A percentile compares a stretch with the other conserved stretches of the same genome.
These are phyloP conservation scores for Drosophila mojavensis DNA, from an alignment of 1,140 invertebrate species.

Conservation along the genomic window DNA sequence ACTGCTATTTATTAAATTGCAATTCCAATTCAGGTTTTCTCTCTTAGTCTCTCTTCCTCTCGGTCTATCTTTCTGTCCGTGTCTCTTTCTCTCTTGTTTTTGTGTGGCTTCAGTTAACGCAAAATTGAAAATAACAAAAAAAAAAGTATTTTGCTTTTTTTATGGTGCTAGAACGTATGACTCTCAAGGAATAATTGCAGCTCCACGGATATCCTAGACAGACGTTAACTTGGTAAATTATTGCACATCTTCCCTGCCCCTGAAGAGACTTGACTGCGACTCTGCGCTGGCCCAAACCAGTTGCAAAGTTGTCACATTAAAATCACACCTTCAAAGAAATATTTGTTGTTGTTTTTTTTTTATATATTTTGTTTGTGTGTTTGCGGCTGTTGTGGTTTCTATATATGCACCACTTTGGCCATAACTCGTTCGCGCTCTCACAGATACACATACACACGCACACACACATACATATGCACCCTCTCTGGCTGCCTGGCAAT, in stretches of 20 bases:
- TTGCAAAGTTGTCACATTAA: conserved; percentile 82
- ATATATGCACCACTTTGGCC: conserved; percentile 63
- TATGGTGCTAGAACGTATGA: conserved; percentile 42
- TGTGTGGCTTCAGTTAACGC: conserved; percentile 57
- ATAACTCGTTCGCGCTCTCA: conserved; percentile 66
- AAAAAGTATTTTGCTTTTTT: conserved; percentile 28
- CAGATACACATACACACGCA: conserved; percentile 29
- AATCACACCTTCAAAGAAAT: conserved; percentile 77
- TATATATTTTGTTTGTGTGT: neutral
- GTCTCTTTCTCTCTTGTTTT: conserved; percentile 25
- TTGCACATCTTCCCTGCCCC: conserved; percentile 30
- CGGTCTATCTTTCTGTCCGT: neutral
- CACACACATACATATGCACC: conserved; percentile 53
- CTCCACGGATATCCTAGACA: conserved; percentile 40
- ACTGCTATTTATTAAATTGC: conserved; percentile 71
- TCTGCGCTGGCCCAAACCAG: conserved; percentile 55
- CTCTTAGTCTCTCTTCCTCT: neutral
- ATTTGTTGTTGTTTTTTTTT: conserved; percentile 67
- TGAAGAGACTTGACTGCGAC: neutral
- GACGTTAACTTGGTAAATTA: conserved; percentile 44
- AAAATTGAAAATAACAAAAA: conserved; percentile 1
- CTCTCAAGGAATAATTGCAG: conserved; percentile 53
- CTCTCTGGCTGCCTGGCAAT: conserved; percentile 57
- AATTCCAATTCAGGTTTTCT: conserved; percentile 67
- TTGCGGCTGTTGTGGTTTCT: conserved; percentile 43